Evolutionary conservation across 2,888 invertebrate species (phyloP).

Genomic region (Drosophila mettleri): DNA sequence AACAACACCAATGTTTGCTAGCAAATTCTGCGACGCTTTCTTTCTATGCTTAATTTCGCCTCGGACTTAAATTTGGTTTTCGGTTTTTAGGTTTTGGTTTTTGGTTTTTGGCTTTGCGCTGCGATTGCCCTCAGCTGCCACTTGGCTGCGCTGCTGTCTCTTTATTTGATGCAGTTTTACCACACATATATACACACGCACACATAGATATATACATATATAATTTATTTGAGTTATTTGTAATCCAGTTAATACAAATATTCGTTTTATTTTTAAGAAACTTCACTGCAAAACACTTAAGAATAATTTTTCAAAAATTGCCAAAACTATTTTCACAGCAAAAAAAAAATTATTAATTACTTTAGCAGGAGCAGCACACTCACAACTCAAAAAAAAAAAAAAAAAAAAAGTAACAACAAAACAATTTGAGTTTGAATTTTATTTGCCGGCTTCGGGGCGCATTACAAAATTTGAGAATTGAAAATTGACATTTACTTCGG

Average conservation of each 20-base stretch:
- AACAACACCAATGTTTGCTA: conserved; percentile 29
- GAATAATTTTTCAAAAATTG: conserved; percentile 2
- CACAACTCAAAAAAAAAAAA: conserved; percentile 46
- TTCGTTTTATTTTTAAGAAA: conserved; percentile 4
- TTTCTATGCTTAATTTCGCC: conserved; percentile 47
- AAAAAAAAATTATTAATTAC: conserved; percentile 25
- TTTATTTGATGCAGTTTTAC: not conserved
- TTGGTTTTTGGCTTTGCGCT: not conserved
- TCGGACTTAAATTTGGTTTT: conserved; percentile 19
- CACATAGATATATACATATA: not conserved
- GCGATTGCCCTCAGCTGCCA: conserved; percentile 11
- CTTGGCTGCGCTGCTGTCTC: conserved; percentile 8
- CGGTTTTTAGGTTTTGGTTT: conserved; percentile 16
- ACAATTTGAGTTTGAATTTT: conserved; percentile 10
- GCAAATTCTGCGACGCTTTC: conserved; percentile 64
- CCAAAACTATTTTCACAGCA: conserved; percentile 15
- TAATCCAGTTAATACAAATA: not conserved
- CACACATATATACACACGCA: not conserved
- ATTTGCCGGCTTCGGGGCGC: conserved; percentile 26
- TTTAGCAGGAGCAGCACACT: conserved; percentile 20
- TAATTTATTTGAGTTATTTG: not conserved
- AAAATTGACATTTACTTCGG: conserved; percentile 28
- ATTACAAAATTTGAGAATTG: conserved; percentile 21
- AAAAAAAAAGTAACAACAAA: conserved; percentile 23
- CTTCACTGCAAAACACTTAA: conserved; percentile 4